Base-by-base conservation (phyloP, 2,113 vertebrate species). In the human (Homo sapiens) region DNA sequence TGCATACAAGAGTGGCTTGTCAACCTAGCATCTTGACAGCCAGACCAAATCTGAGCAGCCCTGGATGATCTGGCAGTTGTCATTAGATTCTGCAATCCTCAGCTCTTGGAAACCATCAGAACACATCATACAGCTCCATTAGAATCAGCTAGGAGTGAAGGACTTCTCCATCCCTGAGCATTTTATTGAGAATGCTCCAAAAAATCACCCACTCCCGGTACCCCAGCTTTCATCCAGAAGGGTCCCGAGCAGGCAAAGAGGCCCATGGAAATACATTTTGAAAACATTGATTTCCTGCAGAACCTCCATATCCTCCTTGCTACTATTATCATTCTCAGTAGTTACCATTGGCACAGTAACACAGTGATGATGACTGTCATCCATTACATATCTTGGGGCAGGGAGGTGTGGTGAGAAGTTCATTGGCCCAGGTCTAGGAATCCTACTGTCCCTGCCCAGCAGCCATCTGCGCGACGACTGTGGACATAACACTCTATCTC, bases 311-410 rank as follows among this genome's bases (percentile, higher is more conserved):
- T 50, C 12, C 43, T 45, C 40, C 1, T 27, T 2, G 17, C 7
- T 25, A 18, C 22, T 52, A 5, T n/a, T 11, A 2, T 10, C 14
- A 12, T 38, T 55, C 6, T 83, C n/a, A 0, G 40, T 4, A 12
- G 22, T 4, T 32, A 8, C 8, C 25, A 5, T 43, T 20, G 4
- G 8, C 0, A 1, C 2, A 5, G 52, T 8, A 25, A 32, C 0
- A 9, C 57, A 14, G 8, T 23, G 35, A 86, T 8, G 2, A 9
- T 5, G 12, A 40, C 17, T 8, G 14, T 5, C 23, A 17, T 52
- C 43, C 23, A 9, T 43, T 14, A 3, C 13, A 5, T 1, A 22
- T n/a, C 52, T 20, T 16, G 8, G 2, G 5, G 18, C n/a, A 38
- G n/a, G 55, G n/a, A 27, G 59, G 8, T 16, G 30, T 11, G 35